phyloP scores from a whole-genome alignment of 2,888 invertebrate genomes.

The Podotricha telesiphe region DNA sequence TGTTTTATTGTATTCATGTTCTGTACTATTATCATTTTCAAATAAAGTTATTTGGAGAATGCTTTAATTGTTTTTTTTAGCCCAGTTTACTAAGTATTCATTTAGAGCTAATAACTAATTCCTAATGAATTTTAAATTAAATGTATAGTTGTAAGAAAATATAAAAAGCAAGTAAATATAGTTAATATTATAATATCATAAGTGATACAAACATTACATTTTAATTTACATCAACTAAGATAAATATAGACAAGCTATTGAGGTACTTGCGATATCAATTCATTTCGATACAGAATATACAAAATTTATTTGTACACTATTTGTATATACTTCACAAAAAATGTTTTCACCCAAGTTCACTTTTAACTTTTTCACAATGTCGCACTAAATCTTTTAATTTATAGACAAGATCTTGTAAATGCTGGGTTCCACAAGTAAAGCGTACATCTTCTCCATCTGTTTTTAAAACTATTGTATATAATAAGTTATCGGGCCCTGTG shows the following conservation, averaged over 20 bases:
- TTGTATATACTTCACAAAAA: slow-evolving; percentile 34
- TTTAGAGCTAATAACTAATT: too few relatives aligned
- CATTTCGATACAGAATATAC: neutral
- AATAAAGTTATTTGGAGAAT: slow-evolving; percentile 78
- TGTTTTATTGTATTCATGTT: slow-evolving; percentile 68
- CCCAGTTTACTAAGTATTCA: too few relatives aligned
- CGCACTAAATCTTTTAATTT: slow-evolving; percentile 86
- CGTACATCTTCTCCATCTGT: slow-evolving; percentile 77
- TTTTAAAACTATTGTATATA: slow-evolving; percentile 73
- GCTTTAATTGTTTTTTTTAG: slow-evolving; percentile 39
- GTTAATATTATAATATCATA: slow-evolving; percentile 10
- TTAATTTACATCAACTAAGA: slow-evolving; percentile 3
- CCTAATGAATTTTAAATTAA: too few relatives aligned
- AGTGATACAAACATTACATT: slow-evolving; percentile 8
- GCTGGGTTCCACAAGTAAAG: slow-evolving; percentile 85
- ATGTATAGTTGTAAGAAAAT: neutral
- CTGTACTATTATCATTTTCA: slow-evolving; percentile 60
- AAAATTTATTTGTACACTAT: slow-evolving; percentile 21
- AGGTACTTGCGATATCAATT: slow-evolving; percentile 7
- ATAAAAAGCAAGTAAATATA: neutral
- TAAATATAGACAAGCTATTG: slow-evolving; percentile 17
- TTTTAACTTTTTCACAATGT: slow-evolving; percentile 84
- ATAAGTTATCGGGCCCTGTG: slow-evolving; percentile 70
- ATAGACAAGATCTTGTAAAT: slow-evolving; percentile 86
- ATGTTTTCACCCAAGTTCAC: slow-evolving; percentile 56